Conservation (phyloP, 2,113 vertebrate species). For the Triplophysa tibetana region DNA sequence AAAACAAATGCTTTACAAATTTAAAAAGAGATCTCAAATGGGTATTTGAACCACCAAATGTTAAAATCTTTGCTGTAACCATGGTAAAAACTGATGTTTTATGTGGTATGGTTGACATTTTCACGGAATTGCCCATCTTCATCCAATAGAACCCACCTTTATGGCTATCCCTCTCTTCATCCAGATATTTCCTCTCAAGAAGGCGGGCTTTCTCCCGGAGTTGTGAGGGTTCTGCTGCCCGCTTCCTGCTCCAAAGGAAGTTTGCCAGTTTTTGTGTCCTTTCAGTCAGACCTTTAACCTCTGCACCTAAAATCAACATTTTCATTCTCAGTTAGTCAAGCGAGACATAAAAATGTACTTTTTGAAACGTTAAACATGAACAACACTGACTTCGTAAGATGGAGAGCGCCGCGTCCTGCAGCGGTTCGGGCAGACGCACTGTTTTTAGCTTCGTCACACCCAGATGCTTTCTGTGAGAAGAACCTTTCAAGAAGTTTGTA, state of each 20-base stretch:
- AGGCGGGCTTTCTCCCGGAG: constrained; percentile 70
- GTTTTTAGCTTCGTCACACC: constrained; percentile 78
- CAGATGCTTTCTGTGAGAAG: constrained; percentile 78
- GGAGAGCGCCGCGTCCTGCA: constrained; percentile 68
- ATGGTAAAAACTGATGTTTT: too few relatives aligned
- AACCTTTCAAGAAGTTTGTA: constrained; percentile 75
- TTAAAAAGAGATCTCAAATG: too few relatives aligned
- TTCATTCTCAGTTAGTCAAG: too few relatives aligned
- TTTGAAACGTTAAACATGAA: background rate
- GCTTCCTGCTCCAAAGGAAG: constrained; percentile 85
- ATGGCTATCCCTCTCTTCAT: constrained; percentile 53
- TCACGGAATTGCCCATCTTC: background rate
- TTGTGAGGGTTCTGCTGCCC: constrained; percentile 67
- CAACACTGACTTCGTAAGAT: constrained; percentile 70
- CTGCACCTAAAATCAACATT: constrained; percentile 61
- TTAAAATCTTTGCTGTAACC: too few relatives aligned
- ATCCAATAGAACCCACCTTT: constrained; percentile 30
- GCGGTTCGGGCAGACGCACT: constrained; percentile 69
- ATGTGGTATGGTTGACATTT: too few relatives aligned
- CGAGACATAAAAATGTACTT: too few relatives aligned
- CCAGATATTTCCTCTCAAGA: constrained; percentile 72
- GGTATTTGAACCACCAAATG: too few relatives aligned
- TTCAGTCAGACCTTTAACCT: constrained; percentile 64
- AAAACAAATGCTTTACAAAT: too few relatives aligned
- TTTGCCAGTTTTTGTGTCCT: constrained; percentile 69